Percentiles rank a stretch among this genome's conserved stretches.
phyloP scores from a whole-genome alignment of 1,140 invertebrate genomes.

The Rhizoglyphus robini region DNA sequence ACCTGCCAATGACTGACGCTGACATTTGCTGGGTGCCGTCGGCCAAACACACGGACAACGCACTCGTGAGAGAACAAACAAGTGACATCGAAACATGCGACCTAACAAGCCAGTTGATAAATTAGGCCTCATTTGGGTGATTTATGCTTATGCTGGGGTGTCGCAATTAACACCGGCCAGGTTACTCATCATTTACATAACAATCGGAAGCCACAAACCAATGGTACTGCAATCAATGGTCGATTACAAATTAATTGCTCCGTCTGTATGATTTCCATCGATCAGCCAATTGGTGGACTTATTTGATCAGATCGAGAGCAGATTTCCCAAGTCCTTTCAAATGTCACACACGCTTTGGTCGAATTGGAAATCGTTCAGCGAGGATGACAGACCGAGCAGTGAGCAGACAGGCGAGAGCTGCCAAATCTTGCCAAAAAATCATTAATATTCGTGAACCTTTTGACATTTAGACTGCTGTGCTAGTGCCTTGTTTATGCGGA shows the following conservation, averaged over 20 bases:
- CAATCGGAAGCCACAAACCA: conserved; percentile 6
- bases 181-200: conserved; percentile 1
- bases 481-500: background rate
- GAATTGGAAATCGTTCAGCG: background rate
- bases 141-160: background rate
- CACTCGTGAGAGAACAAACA: too few species aligned
- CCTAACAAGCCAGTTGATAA: conserved; percentile 7
- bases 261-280: background rate
- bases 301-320: background rate
- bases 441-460: conserved; percentile 13
- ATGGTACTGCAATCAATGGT: background rate
- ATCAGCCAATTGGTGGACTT: background rate
- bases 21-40: too few species aligned
- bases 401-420: background rate
- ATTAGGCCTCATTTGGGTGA: background rate
- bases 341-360: conserved; percentile 4
- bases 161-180: background rate
- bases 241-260: background rate
- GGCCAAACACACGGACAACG: too few species aligned
- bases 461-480: conserved; percentile 2
- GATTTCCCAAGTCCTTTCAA: background rate
- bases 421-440: background rate
- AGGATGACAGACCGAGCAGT: conserved; percentile 3
- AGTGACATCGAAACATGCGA: too few species aligned
- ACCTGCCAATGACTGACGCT: too few species aligned